Evolutionary conservation across 2,113 vertebrate species (phyloP).

Genomic region (Rostratula benghalensis): DNA sequence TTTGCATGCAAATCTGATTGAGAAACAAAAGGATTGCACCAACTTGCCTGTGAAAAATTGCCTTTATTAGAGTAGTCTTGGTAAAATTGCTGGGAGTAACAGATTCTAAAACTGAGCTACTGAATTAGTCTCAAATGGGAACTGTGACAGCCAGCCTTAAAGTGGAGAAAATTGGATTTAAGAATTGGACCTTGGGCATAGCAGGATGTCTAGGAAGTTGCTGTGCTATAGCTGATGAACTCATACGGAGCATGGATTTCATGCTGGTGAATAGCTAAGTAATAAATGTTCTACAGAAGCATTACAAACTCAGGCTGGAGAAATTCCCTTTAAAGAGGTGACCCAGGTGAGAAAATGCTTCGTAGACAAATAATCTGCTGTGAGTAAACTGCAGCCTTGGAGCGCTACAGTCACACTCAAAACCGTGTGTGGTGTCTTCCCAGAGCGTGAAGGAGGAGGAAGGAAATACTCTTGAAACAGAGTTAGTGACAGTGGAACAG

Average conservation of each 20-base stretch:
- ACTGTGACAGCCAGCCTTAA: constrained; percentile 16
- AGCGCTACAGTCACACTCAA: not conserved
- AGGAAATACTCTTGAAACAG: constrained; percentile 8
- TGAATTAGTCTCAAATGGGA: constrained; percentile 38
- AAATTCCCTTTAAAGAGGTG: constrained; percentile 64
- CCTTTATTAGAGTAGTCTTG: not conserved
- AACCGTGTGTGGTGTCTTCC: not conserved
- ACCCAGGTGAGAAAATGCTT: constrained; percentile 66
- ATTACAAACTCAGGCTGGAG: constrained; percentile 40
- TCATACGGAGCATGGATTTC: constrained; percentile 57
- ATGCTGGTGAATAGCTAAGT: constrained; percentile 63
- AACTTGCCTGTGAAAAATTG: constrained; percentile 22
- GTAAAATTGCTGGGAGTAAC: constrained; percentile 38
- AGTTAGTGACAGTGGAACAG: not conserved
- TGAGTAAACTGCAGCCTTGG: constrained; percentile 34
- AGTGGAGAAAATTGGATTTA: constrained; percentile 50
- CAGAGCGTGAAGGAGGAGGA: not conserved
- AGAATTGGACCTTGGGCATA: constrained; percentile 29
- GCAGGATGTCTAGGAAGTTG: constrained; percentile 43
- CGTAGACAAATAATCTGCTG: constrained; percentile 58
- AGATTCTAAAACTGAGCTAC: constrained; percentile 37
- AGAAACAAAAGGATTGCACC: constrained; percentile 22
- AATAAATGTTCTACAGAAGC: constrained; percentile 65
- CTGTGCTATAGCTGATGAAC: constrained; percentile 48
- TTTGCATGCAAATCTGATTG: not conserved